Conservation (phyloP, 2,888 invertebrate species). For the Lobophora halterata region DNA sequence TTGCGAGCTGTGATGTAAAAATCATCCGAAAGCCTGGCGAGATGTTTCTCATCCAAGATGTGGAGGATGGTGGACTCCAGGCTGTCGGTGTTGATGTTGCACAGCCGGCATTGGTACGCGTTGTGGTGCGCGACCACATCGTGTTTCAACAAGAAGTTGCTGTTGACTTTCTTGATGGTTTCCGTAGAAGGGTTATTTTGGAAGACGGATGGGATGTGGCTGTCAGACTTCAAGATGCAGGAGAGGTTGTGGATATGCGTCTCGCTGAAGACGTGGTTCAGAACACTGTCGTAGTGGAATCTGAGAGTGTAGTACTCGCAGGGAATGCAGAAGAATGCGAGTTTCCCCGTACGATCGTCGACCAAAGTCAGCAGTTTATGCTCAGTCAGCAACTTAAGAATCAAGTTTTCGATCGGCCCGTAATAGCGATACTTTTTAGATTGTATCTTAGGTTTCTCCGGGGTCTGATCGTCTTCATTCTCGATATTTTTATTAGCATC, state of each 20-base stretch:
- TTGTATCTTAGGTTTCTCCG: constrained; percentile 65
- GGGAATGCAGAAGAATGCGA: constrained; percentile 72
- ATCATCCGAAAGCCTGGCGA: constrained; percentile 65
- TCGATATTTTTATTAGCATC: constrained; percentile 71
- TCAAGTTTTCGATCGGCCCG: constrained; percentile 66
- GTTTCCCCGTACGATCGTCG: constrained; percentile 71
- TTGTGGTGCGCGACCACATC: constrained; percentile 45
- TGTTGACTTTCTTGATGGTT: constrained; percentile 64
- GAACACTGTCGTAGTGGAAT: constrained; percentile 71
- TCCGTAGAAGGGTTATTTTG: constrained; percentile 51
- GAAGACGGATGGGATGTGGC: constrained; percentile 56
- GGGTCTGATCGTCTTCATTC: constrained; percentile 62
- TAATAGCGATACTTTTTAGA: constrained; percentile 70
- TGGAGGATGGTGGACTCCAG: constrained; percentile 58
- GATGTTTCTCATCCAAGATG: constrained; percentile 67
- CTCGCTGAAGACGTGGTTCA: constrained; percentile 72
- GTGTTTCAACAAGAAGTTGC: constrained; percentile 58
- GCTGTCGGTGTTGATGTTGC: constrained; percentile 51
- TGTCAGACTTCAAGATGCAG: constrained; percentile 62
- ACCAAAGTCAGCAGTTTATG: constrained; percentile 66
- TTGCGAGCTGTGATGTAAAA: constrained; percentile 59
- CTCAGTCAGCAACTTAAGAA: constrained; percentile 57
- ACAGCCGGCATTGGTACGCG: constrained; percentile 53
- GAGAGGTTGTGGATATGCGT: constrained; percentile 68
- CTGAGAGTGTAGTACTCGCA: constrained; percentile 73